Conservation (phyloP, 2,113 vertebrate species). For the Eretmochelys imbricata region DNA sequence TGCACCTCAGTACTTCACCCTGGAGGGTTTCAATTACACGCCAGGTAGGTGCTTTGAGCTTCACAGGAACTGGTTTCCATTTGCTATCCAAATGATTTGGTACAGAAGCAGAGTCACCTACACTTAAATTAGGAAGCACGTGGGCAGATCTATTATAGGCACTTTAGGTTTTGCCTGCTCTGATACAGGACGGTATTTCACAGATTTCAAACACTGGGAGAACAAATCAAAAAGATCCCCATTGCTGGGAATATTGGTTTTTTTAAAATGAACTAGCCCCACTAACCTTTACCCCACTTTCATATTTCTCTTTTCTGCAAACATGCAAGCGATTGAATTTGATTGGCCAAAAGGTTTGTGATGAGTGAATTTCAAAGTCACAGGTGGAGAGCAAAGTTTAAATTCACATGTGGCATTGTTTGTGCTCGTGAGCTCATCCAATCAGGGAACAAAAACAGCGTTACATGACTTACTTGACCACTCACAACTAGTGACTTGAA, state of each 20-base stretch:
- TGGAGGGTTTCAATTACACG: neutral
- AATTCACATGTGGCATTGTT: neutral
- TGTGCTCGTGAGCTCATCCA: neutral
- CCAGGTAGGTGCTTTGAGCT: neutral
- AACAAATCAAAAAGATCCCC: neutral
- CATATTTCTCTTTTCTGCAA: neutral
- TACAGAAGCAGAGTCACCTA: neutral
- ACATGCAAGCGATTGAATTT: neutral
- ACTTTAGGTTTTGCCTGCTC: neutral
- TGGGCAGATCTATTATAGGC: neutral
- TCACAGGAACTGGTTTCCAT: neutral
- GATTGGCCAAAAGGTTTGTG: neutral
- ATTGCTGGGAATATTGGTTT: neutral
- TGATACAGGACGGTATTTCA: neutral
- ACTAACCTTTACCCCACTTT: neutral
- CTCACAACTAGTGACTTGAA: no score
- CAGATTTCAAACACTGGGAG: neutral
- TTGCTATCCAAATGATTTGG: neutral
- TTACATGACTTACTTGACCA: neutral
- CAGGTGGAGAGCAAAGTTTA: neutral
- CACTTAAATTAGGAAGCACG: neutral
- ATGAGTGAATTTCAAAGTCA: neutral
- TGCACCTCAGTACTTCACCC: neutral
- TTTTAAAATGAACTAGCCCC: neutral
- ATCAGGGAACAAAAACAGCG: neutral